A percentile compares a stretch with the other conserved stretches of the same genome.
phyloP scores from a whole-genome alignment of 2,797 vertebrate species.

The Garrulus glandarius region DNA sequence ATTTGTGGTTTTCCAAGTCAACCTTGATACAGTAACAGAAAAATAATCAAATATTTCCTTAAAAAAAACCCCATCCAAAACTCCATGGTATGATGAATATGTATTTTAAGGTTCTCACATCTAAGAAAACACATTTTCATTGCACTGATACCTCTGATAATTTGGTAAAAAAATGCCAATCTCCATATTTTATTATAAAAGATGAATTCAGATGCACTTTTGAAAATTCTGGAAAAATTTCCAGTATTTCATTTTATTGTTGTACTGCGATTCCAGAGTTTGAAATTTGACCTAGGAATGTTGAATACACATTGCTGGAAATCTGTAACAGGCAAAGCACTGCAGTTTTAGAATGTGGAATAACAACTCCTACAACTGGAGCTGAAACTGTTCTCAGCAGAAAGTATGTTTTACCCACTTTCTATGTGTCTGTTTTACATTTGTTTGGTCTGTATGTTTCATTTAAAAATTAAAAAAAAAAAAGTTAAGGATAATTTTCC shows the following conservation, averaged over 20 bases:
- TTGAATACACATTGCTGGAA: neutral
- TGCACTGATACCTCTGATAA: neutral
- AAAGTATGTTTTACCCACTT: neutral
- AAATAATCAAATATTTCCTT: neutral
- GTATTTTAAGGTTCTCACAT: neutral
- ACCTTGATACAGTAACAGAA: neutral
- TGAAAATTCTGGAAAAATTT: neutral
- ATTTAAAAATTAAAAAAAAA: neutral
- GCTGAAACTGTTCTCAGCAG: neutral
- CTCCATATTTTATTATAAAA: neutral
- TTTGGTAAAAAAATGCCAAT: neutral
- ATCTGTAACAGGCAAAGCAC: neutral
- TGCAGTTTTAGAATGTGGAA: neutral
- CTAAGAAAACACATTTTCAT: neutral
- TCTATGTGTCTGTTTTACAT: neutral
- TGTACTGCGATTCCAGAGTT: neutral
- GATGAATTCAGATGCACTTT: neutral
- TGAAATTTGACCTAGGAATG: neutral
- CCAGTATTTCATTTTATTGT: neutral
- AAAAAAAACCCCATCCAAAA: neutral
- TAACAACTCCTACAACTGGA: neutral
- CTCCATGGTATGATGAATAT: neutral
- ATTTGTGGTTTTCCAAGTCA: neutral
- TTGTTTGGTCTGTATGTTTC: neutral
- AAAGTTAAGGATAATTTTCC: neutral